A percentile compares a stretch with the other conserved stretches of the same genome.
These are phyloP conservation scores for Nerophis ophidion DNA, from an alignment of 2,113 vertebrate species.

Conservation along the genomic window DNA sequence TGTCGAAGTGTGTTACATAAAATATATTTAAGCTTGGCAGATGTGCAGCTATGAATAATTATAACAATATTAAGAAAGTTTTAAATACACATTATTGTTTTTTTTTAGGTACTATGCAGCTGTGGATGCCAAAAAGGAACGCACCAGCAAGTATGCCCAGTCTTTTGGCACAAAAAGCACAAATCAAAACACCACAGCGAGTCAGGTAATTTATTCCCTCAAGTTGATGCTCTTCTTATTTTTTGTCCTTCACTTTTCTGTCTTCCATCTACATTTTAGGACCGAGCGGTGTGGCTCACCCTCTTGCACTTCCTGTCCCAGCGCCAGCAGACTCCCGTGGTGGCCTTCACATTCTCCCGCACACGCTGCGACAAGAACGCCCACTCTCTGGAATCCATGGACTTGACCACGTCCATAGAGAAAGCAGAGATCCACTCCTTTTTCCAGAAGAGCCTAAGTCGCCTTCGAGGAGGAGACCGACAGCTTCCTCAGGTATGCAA, in stretches of 20 bases:
- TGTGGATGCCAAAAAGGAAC: conserved; percentile 84
- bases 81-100: conserved; percentile 1
- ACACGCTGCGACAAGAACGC: conserved; percentile 86
- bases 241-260: neutral
- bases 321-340: conserved; percentile 83
- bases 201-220: conserved; percentile 52
- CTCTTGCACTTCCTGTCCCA: conserved; percentile 81
- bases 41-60: neutral
- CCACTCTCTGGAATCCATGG: conserved; percentile 77
- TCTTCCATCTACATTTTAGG: conserved; percentile 59
- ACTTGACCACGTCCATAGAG: conserved; percentile 79
- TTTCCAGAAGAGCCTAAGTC: conserved; percentile 85
- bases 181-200: conserved; percentile 72
- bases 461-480: conserved; percentile 80
- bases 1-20: no score
- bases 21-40: no score
- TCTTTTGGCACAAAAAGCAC: conserved; percentile 83
- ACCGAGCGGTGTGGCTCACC: conserved; percentile 81
- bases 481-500: conserved; percentile 83
- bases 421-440: conserved; percentile 86
- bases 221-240: neutral
- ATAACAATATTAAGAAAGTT: neutral
- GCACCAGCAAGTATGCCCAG: conserved; percentile 84
- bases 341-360: conserved; percentile 89
- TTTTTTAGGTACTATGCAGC: conserved; percentile 79